Conservation (phyloP, 1,140 invertebrate species). For the Vanessa tameamea region DNA sequence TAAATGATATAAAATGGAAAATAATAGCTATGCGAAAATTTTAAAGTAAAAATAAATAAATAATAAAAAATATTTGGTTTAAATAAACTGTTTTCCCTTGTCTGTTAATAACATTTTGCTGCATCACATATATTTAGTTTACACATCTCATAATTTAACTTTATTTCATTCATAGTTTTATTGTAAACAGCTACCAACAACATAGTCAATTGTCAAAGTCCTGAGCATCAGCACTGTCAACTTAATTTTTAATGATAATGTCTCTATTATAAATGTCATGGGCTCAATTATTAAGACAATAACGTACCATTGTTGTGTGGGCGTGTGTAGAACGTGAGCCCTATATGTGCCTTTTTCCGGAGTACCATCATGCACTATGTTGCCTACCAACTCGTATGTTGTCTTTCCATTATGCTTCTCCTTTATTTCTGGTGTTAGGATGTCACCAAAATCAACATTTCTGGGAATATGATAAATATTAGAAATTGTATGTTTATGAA, state of each 20-base stretch:
- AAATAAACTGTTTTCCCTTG: too few species aligned
- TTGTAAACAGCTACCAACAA: too few species aligned
- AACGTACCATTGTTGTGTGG: constrained; percentile 87
- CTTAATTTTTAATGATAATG: background rate
- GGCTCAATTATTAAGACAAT: background rate
- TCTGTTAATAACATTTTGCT: too few species aligned
- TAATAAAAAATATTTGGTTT: too few species aligned
- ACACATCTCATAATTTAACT: too few species aligned
- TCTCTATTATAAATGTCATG: background rate
- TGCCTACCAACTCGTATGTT: constrained; percentile 97
- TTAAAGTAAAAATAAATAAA: too few species aligned
- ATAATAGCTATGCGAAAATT: too few species aligned
- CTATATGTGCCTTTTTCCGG: constrained; percentile 96
- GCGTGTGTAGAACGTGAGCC: constrained; percentile 97
- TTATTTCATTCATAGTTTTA: too few species aligned
- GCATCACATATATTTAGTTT: too few species aligned
- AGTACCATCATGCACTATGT: constrained; percentile 99
- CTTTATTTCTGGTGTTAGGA: constrained; percentile 92
- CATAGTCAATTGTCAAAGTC: too few species aligned
- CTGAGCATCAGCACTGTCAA: background rate
- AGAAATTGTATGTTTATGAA: constrained; percentile 28
- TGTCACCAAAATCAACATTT: constrained; percentile 98
- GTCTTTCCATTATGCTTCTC: constrained; percentile 89
- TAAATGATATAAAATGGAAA: too few species aligned
- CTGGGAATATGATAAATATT: constrained; percentile 72